These are phyloP conservation scores for Melanaphis sacchari DNA, from an alignment of 1,140 invertebrate species.

Conservation along the genomic window DNA sequence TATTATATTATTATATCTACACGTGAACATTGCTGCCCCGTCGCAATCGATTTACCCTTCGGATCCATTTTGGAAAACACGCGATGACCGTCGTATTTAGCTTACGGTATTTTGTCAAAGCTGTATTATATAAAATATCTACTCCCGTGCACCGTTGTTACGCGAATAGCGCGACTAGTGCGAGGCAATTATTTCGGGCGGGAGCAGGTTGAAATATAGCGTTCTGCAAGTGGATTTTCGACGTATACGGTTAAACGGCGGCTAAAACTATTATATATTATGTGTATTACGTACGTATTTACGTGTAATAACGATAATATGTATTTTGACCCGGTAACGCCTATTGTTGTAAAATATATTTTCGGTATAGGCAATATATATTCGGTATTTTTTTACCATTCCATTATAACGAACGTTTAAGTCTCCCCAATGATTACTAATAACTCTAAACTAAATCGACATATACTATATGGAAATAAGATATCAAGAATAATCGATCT, in stretches of 20 bases:
- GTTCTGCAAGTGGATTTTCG: background rate
- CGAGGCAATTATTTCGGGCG: background rate
- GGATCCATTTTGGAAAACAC: conserved; percentile 42
- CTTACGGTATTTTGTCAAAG: background rate
- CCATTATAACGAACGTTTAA: conserved; percentile 34
- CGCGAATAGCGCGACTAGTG: background rate
- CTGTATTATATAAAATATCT: background rate
- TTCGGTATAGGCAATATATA: background rate
- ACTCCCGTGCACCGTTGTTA: background rate
- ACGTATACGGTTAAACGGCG: background rate
- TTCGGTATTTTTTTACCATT: background rate
- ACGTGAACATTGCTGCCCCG: background rate
- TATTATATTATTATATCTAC: background rate
- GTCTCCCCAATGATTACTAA: background rate
- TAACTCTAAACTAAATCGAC: background rate
- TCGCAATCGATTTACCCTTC: conserved; percentile 24
- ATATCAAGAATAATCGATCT: too few relatives aligned
- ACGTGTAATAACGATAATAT: background rate
- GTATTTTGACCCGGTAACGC: background rate
- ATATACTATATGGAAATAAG: background rate
- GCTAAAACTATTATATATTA: background rate
- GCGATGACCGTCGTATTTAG: background rate
- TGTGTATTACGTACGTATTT: background rate
- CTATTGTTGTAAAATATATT: background rate
- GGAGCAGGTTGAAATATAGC: background rate